Percentiles rank a stretch among this genome's conserved stretches.
Evolutionary conservation across 1,140 invertebrate genomes (phyloP).

Genomic region (Plodia interpunctella): DNA sequence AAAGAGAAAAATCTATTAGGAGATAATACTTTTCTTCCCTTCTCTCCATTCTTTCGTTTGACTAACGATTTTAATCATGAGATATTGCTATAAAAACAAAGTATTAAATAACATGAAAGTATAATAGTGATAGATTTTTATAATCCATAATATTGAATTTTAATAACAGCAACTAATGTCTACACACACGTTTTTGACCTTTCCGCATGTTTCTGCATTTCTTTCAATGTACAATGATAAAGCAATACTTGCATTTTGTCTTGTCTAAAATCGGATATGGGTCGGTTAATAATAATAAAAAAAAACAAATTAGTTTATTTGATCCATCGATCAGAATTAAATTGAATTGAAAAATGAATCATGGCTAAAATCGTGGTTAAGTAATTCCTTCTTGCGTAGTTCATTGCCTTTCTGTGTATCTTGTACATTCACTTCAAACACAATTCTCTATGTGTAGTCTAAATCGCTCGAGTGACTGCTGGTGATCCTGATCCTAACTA

Average conservation of each 20-base stretch:
- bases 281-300: too few species aligned
- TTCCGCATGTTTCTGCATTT: constrained; percentile 49
- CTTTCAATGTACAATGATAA: constrained; percentile 22
- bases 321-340: background rate
- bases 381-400: constrained; percentile 24
- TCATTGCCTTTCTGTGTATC: constrained; percentile 60
- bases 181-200: constrained; percentile 27
- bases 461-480: background rate
- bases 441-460: constrained; percentile 4
- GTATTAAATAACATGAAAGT: too few species aligned
- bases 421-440: background rate
- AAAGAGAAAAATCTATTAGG: constrained; percentile 25
- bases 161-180: background rate
- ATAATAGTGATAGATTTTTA: too few species aligned
- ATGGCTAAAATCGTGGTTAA: constrained; percentile 1
- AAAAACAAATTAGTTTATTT: too few species aligned
- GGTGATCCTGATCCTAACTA: too few species aligned
- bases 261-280: too few species aligned
- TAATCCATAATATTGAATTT: too few species aligned
- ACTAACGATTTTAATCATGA: constrained; percentile 6
- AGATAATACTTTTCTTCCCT: constrained; percentile 16
- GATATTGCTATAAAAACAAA: too few species aligned
- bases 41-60: constrained; percentile 17
- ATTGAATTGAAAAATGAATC: background rate
- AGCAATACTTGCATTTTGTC: constrained; percentile 57